Percentiles rank a stretch among this genome's conserved stretches.
phyloP scores from a whole-genome alignment of 2,888 invertebrate species.

The Melanchra persicariae region DNA sequence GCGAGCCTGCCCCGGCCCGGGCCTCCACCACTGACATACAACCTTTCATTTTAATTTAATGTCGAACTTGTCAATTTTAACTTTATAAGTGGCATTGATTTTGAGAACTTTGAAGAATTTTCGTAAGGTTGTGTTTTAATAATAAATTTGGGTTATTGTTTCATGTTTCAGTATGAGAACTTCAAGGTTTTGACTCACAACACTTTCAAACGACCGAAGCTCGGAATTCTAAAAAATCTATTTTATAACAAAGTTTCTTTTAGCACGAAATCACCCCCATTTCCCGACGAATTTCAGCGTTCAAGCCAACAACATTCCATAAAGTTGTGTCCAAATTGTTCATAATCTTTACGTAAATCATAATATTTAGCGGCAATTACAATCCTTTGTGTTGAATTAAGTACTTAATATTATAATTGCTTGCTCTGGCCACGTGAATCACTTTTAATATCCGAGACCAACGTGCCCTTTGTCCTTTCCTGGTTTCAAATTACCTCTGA shows the following conservation, averaged over 20 bases:
- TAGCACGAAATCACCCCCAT: neutral
- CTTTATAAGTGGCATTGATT: neutral
- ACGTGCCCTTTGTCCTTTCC: constrained; percentile 9
- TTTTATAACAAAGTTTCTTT: neutral
- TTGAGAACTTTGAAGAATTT: neutral
- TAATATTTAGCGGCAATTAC: constrained; percentile 33
- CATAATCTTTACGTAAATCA: constrained; percentile 2
- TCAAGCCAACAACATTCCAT: neutral
- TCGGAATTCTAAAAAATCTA: neutral
- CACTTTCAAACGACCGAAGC: neutral
- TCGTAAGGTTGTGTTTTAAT: constrained; percentile 2
- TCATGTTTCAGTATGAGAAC: neutral
- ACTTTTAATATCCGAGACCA: constrained; percentile 20
- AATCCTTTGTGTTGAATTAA: constrained; percentile 14
- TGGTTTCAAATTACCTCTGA: constrained; percentile 24
- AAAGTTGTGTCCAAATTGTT: constrained; percentile 27
- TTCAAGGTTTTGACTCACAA: neutral
- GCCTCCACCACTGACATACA: neutral
- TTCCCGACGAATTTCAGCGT: neutral
- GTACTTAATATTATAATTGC: constrained; percentile 13
- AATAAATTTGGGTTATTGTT: neutral
- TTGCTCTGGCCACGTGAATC: neutral
- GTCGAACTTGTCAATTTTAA: neutral
- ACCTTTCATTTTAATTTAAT: constrained; percentile 3
- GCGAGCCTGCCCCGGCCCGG: constrained; percentile 4